phyloP scores from a whole-genome alignment of 2,797 vertebrate genomes.

The Pseudomugil gertrudae region DNA sequence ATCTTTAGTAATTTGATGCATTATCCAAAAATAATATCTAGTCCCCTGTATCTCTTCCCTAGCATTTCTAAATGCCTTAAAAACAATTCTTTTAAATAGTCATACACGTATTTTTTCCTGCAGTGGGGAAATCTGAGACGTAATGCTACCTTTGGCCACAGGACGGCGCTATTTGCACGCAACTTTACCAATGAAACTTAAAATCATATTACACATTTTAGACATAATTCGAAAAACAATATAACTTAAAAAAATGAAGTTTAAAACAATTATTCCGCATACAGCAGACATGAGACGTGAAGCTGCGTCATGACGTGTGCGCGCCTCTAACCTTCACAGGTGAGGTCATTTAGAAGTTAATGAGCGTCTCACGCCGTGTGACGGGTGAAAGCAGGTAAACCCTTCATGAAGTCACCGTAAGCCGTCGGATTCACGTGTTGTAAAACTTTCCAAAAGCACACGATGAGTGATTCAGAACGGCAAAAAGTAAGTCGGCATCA shows the following conservation, averaged over 20 bases:
- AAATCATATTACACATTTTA: neutral
- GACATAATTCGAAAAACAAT: accelerated
- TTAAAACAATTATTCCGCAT: neutral
- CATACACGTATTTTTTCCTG: too few relatives aligned
- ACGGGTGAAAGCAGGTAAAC: constrained; percentile 30
- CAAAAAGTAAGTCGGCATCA: constrained; percentile 53
- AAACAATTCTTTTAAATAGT: too few relatives aligned
- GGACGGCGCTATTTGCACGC: constrained; percentile 23
- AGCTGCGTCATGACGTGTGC: constrained; percentile 25
- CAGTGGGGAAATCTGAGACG: neutral
- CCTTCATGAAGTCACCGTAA: constrained; percentile 11
- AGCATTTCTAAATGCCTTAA: too few relatives aligned
- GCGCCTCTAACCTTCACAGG: constrained; percentile 42
- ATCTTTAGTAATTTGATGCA: too few relatives aligned
- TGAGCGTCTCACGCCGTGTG: constrained; percentile 17
- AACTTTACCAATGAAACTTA: neutral
- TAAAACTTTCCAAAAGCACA: constrained; percentile 6
- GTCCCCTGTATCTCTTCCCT: too few relatives aligned
- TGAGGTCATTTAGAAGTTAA: constrained; percentile 67
- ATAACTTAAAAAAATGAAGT: neutral
- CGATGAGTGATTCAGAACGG: constrained; percentile 64
- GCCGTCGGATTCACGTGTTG: constrained; percentile 1
- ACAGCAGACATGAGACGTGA: neutral
- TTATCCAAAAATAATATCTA: too few relatives aligned
- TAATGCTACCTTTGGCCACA: constrained; percentile 18